These are phyloP conservation scores for Pheosia gnoma DNA, from an alignment of 2,888 invertebrate species.

Conservation along the genomic window DNA sequence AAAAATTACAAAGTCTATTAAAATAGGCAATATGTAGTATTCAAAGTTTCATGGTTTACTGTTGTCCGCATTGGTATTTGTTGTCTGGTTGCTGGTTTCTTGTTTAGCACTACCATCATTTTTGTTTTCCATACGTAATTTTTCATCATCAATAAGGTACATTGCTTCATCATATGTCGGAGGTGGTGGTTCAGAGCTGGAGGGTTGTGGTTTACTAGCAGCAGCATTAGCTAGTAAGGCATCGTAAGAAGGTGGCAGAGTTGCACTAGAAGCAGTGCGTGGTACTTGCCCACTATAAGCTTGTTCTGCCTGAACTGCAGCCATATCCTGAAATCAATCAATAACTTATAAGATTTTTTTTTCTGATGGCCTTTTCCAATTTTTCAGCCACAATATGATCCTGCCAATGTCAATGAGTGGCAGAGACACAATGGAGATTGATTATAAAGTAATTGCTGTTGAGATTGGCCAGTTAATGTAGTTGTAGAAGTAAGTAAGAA, in stretches of 20 bases:
- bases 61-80: constrained; percentile 54
- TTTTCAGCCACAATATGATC: no score
- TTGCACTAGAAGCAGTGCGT: constrained; percentile 83
- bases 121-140: constrained; percentile 58
- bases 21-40: constrained; percentile 15
- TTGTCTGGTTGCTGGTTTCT: constrained; percentile 65
- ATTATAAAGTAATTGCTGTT: no score
- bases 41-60: constrained; percentile 66
- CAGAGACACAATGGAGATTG: no score
- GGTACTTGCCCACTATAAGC: constrained; percentile 80
- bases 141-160: constrained; percentile 80
- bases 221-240: constrained; percentile 77
- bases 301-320: constrained; percentile 82
- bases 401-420: no score
- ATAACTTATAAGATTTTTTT: neutral
- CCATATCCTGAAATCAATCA: constrained; percentile 79
- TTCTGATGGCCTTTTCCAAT: no score
- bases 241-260: constrained; percentile 86
- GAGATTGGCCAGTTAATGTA: no score
- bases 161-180: constrained; percentile 87
- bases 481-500: no score
- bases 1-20: no score
- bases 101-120: constrained; percentile 67
- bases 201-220: constrained; percentile 71
- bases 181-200: constrained; percentile 83